A percentile compares a stretch with the other conserved stretches of the same genome.
Conservation (phyloP, 2,888 invertebrate species). For the Iphiclides podalirius region DNA sequence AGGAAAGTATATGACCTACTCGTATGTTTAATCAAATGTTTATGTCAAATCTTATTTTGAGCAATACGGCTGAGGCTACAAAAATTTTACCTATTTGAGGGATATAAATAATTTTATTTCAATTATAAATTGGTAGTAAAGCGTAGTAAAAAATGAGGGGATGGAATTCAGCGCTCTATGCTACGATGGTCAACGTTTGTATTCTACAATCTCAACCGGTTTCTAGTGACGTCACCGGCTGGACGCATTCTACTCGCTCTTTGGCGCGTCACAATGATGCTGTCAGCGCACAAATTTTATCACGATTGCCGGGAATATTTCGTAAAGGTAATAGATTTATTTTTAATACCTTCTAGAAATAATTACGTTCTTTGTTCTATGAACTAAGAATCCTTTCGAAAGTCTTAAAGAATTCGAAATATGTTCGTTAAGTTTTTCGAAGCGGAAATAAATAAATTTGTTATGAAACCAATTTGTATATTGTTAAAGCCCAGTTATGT, state of each 20-base stretch:
- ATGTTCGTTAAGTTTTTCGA: too few relatives aligned
- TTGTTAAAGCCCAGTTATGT: too few relatives aligned
- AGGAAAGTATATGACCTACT: too few relatives aligned
- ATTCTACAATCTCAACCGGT: slow-evolving; percentile 16
- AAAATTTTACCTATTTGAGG: too few relatives aligned
- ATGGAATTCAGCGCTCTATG: slow-evolving; percentile 4
- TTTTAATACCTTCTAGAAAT: neutral
- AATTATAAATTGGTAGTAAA: too few relatives aligned
- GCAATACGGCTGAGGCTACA: too few relatives aligned
- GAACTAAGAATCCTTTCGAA: too few relatives aligned
- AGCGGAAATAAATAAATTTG: neutral
- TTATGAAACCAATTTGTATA: neutral
- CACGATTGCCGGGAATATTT: neutral
- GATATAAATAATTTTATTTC: too few relatives aligned
- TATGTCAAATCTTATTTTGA: too few relatives aligned
- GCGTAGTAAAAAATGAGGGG: slow-evolving; percentile 1
- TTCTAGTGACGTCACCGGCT: slow-evolving; percentile 21
- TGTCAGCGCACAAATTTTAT: slow-evolving; percentile 6
- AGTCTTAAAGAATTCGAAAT: too few relatives aligned
- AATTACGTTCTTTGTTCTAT: neutral
- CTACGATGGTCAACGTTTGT: slow-evolving; percentile 7
- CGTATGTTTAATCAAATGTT: too few relatives aligned
- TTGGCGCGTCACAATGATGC: slow-evolving; percentile 19
- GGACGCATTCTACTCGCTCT: slow-evolving; percentile 22
- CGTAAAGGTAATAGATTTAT: too few relatives aligned